Conservation (phyloP, 2,113 vertebrate species). For the Nicator chloris region DNA sequence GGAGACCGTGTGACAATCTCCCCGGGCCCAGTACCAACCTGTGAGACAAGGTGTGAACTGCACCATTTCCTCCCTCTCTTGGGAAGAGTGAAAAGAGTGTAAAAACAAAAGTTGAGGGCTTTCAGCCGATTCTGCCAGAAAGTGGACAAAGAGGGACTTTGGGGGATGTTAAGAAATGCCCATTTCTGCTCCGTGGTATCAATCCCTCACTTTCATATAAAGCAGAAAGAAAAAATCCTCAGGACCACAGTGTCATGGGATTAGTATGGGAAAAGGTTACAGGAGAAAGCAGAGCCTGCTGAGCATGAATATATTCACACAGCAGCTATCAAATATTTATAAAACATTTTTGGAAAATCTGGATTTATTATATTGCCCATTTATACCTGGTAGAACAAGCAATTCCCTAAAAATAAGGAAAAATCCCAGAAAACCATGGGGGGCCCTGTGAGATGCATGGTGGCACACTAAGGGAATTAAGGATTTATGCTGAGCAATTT, state of each 20-base stretch:
- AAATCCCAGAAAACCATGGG: not conserved
- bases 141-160: too few species aligned
- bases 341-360: not conserved
- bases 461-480: not conserved
- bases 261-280: not conserved
- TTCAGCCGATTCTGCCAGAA: not conserved
- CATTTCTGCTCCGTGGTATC: not conserved
- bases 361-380: not conserved
- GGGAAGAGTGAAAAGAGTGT: fast-evolving
- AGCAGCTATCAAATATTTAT: not conserved
- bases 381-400: not conserved
- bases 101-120: not conserved
- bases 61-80: not conserved
- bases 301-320: not conserved
- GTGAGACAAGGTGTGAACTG: not conserved
- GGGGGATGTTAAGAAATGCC: not conserved
- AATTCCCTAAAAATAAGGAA: not conserved
- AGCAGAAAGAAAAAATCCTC: fast-evolving
- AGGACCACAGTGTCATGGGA: not conserved
- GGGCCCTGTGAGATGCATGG: not conserved
- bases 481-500: not conserved
- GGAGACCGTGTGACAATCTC: not conserved
- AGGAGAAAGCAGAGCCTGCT: not conserved
- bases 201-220: not conserved
- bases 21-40: not conserved